Evolutionary conservation across 2,888 invertebrate genomes (phyloP).

Genomic region (Macaria liturata): DNA sequence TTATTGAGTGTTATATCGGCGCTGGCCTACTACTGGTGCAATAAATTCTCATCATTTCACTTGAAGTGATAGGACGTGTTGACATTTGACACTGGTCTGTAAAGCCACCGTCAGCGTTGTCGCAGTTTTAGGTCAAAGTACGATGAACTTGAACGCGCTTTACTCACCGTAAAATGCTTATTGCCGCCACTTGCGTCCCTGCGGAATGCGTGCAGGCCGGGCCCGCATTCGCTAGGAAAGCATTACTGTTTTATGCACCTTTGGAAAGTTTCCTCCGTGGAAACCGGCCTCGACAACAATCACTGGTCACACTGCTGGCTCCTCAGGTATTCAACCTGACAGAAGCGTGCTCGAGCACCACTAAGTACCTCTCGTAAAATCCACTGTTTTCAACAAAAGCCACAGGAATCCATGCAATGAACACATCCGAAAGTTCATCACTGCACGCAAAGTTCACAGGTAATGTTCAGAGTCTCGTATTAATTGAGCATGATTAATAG

Average conservation of each 20-base stretch:
- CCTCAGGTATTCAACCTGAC: constrained; percentile 62
- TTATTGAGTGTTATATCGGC: constrained; percentile 8
- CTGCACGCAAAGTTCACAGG: constrained; percentile 54
- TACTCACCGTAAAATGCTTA: constrained; percentile 82
- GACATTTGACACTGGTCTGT: constrained; percentile 60
- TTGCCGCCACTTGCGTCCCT: constrained; percentile 80
- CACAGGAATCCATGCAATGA: constrained; percentile 73
- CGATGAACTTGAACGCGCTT: constrained; percentile 78
- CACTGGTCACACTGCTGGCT: constrained; percentile 77
- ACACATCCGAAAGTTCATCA: constrained; percentile 57
- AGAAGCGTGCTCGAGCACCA: constrained; percentile 68
- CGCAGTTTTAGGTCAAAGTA: constrained; percentile 78
- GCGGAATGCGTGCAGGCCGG: constrained; percentile 79
- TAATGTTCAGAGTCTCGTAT: constrained; percentile 33
- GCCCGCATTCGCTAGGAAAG: constrained; percentile 79
- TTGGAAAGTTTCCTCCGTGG: constrained; percentile 80
- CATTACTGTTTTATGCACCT: constrained; percentile 81
- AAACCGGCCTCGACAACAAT: constrained; percentile 82
- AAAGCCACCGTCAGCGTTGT: constrained; percentile 48
- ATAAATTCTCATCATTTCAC: constrained; percentile 42
- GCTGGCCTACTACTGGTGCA: constrained; percentile 27
- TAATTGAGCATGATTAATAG: constrained; percentile 42
- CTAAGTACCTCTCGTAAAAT: constrained; percentile 62
- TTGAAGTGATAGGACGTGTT: constrained; percentile 43
- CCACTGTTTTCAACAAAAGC: constrained; percentile 77